Evolutionary conservation across 2,888 invertebrate genomes (phyloP), one percentile per base, ranked within the genome.

Genomic region (Sthenelais limicola): DNA sequence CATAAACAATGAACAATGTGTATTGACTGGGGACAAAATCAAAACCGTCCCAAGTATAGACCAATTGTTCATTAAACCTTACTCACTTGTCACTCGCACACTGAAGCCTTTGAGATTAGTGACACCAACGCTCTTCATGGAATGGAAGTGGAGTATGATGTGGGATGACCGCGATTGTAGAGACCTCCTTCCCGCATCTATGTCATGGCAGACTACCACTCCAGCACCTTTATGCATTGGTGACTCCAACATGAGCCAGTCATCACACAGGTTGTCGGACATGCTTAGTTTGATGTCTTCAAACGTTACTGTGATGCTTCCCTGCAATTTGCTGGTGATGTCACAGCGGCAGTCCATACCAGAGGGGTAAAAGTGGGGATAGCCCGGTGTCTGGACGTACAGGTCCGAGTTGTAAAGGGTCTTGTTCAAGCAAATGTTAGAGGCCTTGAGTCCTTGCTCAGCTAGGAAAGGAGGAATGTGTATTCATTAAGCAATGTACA

Each of bases 171-270:
- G 62, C 1, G 62, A 62, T 43, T 62, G 62, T 12, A 62, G 62
- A 24, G 15, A 26, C 21, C 62, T 35, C 9, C 62, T 9, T 15
- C 24, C 24, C 3, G 35, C 7, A 15, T 62, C 38, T 15, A 38
- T 43, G 62, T 62, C 62, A 35, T 38, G 35, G 26, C 62, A 62
- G 21, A 62, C 62, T 24, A 62, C 62, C 38, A 62, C 62, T 7
- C 62, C 62, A n/a, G 62, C 62, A 1, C 51, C 62, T 43, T 62
- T 47, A 62, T 49, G 35, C 26, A 43, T 38, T 0, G 68, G 72
- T 0, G 74, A 73, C 51, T 72, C 66, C n/a, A 74, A 32, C 51
- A 74, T 52, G 21, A 74, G 62, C 74, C 74, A 74, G 24, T 74
- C 74, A 32, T 73, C 69, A 26, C 74, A 74, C 30, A 54, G 54